Conservation (phyloP, 2,888 invertebrate genomes). For the Brachynemurus nebulosus region DNA sequence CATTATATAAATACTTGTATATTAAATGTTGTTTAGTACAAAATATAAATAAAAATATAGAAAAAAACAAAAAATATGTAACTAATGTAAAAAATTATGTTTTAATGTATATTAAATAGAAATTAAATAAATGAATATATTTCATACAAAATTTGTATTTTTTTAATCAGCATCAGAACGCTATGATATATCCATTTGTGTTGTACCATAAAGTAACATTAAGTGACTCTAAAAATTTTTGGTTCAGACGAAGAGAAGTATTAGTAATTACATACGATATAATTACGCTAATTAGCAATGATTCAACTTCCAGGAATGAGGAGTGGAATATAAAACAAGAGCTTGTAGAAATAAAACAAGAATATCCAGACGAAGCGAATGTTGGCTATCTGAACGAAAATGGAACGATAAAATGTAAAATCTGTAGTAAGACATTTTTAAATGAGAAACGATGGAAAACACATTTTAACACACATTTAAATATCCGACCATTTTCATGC, state of each 20-base stretch:
- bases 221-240: neutral
- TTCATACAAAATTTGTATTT: too few relatives aligned
- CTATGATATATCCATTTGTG: too few relatives aligned
- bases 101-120: too few relatives aligned
- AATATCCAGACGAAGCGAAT: neutral
- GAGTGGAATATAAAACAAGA: constrained; percentile 1
- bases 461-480: constrained; percentile 15
- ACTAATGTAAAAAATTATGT: too few relatives aligned
- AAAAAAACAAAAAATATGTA: too few relatives aligned
- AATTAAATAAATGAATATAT: too few relatives aligned
- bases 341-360: neutral
- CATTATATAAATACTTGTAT: too few relatives aligned
- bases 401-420: constrained; percentile 8
- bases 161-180: too few relatives aligned
- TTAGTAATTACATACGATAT: neutral
- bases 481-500: constrained; percentile 10
- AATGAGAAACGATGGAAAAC: constrained; percentile 10
- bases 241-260: neutral
- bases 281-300: neutral
- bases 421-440: constrained; percentile 14
- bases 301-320: neutral
- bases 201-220: too few relatives aligned
- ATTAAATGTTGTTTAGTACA: too few relatives aligned
- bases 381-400: neutral
- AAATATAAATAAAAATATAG: too few relatives aligned